phyloP scores from a whole-genome alignment of 2,888 invertebrate species.

The Dione juno region DNA sequence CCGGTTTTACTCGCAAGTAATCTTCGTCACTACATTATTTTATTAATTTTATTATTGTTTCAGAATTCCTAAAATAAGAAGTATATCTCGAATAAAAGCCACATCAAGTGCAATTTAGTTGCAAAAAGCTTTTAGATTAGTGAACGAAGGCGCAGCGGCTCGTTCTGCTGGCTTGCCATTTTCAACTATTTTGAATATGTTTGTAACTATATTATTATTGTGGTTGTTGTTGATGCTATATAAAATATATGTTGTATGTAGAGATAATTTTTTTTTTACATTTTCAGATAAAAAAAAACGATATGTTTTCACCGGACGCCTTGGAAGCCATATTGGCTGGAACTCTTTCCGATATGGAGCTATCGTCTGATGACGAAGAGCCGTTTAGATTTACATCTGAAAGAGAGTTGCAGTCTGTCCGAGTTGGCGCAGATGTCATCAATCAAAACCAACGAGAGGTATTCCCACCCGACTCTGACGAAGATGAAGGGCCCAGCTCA shows the following conservation, averaged over 20 bases:
- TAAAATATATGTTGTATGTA: slow-evolving; percentile 29
- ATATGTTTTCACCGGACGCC: slow-evolving; percentile 40
- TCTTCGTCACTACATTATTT: no score
- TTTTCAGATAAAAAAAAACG: slow-evolving; percentile 42
- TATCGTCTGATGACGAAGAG: slow-evolving; percentile 46
- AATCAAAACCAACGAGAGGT: slow-evolving; percentile 43
- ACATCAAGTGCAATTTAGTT: no score
- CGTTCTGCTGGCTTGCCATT: no score
- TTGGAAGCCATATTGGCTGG: slow-evolving; percentile 27
- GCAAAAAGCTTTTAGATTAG: no score
- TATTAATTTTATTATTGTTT: no score
- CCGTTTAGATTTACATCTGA: slow-evolving; percentile 36
- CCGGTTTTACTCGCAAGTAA: no score
- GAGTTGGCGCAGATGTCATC: slow-evolving; percentile 45
- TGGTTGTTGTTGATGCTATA: slow-evolving; percentile 29
- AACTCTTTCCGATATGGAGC: slow-evolving; percentile 36
- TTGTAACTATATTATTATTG: slow-evolving; percentile 35
- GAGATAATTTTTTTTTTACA: slow-evolving; percentile 36
- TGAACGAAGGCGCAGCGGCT: no score
- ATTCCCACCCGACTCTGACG: slow-evolving; percentile 42
- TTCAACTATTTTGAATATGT: slow-evolving; percentile 38
- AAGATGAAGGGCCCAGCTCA: slow-evolving; percentile 46
- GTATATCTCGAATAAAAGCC: no score
- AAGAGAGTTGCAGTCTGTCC: slow-evolving; percentile 39
- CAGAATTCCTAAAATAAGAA: no score